Evolutionary conservation across 2,113 vertebrate species (phyloP).

Genomic region (Emydocephalus ijimae): DNA sequence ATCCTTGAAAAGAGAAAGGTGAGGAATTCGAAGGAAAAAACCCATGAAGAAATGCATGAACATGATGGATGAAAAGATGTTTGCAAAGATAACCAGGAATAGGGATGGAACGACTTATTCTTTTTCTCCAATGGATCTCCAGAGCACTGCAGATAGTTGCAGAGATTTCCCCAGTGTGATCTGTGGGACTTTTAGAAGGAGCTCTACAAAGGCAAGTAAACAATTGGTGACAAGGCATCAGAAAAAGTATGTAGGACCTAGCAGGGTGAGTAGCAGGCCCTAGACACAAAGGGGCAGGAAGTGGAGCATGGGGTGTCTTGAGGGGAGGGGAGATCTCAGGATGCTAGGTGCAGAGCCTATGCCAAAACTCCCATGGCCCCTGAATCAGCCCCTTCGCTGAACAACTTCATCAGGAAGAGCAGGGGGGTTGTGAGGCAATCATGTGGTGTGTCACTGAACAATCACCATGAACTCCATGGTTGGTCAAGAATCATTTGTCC

Average conservation of each 20-base stretch:
- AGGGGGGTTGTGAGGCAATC: background rate
- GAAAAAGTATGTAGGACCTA: background rate
- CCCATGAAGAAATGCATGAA: background rate
- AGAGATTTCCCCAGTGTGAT: background rate
- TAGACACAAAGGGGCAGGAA: background rate
- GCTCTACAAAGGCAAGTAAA: background rate
- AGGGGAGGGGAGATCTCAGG: background rate
- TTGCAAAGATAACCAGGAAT: background rate
- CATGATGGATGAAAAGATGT: background rate
- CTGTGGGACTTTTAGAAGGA: background rate
- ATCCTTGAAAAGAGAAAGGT: background rate
- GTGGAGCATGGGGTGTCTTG: background rate
- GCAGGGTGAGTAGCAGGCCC: background rate
- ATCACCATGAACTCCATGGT: background rate
- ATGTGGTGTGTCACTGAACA: background rate
- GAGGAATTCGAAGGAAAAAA: background rate
- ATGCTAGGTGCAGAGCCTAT: background rate
- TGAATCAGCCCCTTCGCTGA: background rate
- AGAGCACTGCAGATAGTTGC: background rate
- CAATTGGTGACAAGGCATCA: background rate
- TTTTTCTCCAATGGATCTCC: background rate
- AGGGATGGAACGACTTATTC: background rate
- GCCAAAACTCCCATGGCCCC: background rate
- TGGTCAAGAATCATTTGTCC: background rate
- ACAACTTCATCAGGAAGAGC: background rate